Percentiles rank a stretch among this genome's conserved stretches.
phyloP scores from a whole-genome alignment of 2,888 invertebrate genomes.

The Anthophora plumipes region DNA sequence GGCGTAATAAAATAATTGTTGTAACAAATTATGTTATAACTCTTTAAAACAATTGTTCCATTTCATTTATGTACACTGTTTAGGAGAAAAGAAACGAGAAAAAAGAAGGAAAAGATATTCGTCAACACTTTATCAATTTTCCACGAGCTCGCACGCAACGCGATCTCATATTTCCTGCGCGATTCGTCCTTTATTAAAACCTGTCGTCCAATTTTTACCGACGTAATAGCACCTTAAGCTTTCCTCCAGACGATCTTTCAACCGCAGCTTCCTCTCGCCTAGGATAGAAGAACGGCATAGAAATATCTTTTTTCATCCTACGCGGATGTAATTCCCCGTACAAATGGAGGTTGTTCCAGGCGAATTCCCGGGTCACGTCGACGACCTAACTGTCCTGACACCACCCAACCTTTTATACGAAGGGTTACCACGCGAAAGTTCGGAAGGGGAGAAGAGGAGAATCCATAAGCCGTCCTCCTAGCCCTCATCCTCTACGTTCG shows the following conservation, averaged over 20 bases:
- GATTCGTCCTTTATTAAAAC: too few relatives aligned
- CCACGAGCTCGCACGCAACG: too few relatives aligned
- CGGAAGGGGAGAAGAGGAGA: conserved; percentile 49
- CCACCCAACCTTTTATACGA: conserved; percentile 77
- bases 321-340: conserved; percentile 77
- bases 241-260: neutral
- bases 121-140: too few relatives aligned
- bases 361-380: conserved; percentile 79
- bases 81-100: too few relatives aligned
- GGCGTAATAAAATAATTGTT: too few relatives aligned
- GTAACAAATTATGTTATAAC: too few relatives aligned
- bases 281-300: conserved; percentile 28
- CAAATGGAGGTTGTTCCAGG: conserved; percentile 78
- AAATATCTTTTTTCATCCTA: conserved; percentile 61
- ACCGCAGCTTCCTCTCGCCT: conserved; percentile 5
- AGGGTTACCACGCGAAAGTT: conserved; percentile 78
- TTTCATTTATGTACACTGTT: too few relatives aligned
- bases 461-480: conserved; percentile 70
- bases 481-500: conserved; percentile 30
- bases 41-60: too few relatives aligned
- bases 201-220: neutral
- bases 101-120: too few relatives aligned
- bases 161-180: too few relatives aligned
- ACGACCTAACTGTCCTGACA: conserved; percentile 80
- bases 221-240: conserved; percentile 13